These are phyloP conservation scores for Drosophila anomalata DNA, from an alignment of 2,888 invertebrate species.

Conservation along the genomic window DNA sequence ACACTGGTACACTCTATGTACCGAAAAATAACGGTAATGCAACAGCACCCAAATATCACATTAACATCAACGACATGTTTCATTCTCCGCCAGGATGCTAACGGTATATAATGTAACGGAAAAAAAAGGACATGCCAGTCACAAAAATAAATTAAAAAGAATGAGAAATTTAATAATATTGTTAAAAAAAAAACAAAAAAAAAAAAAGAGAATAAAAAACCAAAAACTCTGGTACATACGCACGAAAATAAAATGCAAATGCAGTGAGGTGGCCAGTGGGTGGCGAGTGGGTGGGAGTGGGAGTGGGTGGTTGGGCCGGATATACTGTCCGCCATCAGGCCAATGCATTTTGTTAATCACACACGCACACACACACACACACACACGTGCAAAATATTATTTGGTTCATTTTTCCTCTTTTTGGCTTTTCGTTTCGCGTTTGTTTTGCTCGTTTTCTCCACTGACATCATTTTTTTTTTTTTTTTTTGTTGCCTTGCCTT, in stretches of 20 bases:
- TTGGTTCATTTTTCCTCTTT: slow-evolving; percentile 55
- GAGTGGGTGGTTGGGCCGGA: slow-evolving; percentile 38
- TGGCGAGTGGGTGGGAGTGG: not conserved
- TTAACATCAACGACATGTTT: slow-evolving; percentile 49
- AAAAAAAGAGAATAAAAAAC: not conserved
- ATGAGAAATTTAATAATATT: slow-evolving; percentile 31
- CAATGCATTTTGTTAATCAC: slow-evolving; percentile 76
- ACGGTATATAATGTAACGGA: slow-evolving; percentile 34
- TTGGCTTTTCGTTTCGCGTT: slow-evolving; percentile 44
- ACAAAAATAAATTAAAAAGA: slow-evolving; percentile 23
- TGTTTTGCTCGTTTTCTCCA: slow-evolving; percentile 78
- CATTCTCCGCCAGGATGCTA: slow-evolving; percentile 7
- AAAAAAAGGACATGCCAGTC: slow-evolving; percentile 34
- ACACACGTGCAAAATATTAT: slow-evolving; percentile 30
- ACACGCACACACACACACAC: slow-evolving; percentile 16
- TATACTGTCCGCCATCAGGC: slow-evolving; percentile 56
- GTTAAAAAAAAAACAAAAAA: slow-evolving; percentile 11
- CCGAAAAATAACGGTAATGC: slow-evolving; percentile 35
- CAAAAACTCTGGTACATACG: slow-evolving; percentile 47
- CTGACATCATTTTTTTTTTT: slow-evolving; percentile 71
- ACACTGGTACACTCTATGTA: slow-evolving; percentile 23
- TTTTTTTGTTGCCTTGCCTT: slow-evolving; percentile 50
- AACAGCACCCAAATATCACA: slow-evolving; percentile 49
- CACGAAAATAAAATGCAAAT: slow-evolving; percentile 79
- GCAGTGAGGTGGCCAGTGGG: slow-evolving; percentile 26